Conservation (phyloP, 2,113 vertebrate species). For the Trematocara marginatum region DNA sequence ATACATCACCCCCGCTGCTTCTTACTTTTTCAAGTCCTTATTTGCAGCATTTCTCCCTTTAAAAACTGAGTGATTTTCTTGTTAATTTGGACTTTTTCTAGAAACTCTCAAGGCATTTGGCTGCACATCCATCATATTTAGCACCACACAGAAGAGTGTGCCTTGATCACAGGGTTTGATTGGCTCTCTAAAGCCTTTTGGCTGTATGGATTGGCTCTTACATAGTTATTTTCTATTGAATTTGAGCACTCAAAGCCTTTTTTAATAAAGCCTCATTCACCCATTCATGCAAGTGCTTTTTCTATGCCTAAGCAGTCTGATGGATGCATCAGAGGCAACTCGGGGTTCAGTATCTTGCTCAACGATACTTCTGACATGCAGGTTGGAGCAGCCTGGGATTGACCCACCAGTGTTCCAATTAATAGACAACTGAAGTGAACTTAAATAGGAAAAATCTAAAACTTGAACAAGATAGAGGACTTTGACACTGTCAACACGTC, state of each 20-base stretch:
- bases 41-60: background rate
- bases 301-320: background rate
- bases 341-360: background rate
- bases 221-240: background rate
- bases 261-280: background rate
- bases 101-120: background rate
- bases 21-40: background rate
- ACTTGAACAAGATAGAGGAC: background rate
- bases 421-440: background rate
- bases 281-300: background rate
- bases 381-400: background rate
- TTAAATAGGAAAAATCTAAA: background rate
- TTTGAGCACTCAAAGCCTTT: background rate
- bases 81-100: background rate
- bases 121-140: background rate
- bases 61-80: background rate
- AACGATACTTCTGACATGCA: background rate
- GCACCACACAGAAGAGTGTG: background rate
- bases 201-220: background rate
- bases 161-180: background rate
- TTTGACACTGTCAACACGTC: background rate
- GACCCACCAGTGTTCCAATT: background rate
- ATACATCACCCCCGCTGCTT: fast-evolving
- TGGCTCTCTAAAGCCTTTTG: background rate
- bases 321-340: background rate